Evolutionary conservation across 2,888 invertebrate genomes (phyloP).

Genomic region (Aspidiotus destructor): DNA sequence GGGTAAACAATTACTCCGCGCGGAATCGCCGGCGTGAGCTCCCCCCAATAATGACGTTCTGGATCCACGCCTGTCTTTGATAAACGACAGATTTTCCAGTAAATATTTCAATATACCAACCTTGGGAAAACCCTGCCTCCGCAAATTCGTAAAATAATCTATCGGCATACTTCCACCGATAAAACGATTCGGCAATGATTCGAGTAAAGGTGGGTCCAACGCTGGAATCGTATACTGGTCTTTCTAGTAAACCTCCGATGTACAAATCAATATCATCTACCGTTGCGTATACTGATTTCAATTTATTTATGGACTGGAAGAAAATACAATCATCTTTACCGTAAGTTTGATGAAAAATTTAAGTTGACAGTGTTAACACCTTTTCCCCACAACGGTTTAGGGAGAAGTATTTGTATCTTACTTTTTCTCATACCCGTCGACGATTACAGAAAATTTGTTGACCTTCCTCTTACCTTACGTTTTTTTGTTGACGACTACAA

Average conservation of each 20-base stretch:
- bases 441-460: background rate
- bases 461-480: background rate
- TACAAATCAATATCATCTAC: conserved; percentile 76
- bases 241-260: conserved; percentile 70
- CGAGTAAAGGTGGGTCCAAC: conserved; percentile 80
- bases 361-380: background rate
- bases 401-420: background rate
- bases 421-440: too few relatives aligned
- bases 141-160: conserved; percentile 69
- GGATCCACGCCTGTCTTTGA: too few relatives aligned
- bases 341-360: background rate
- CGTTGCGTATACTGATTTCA: conserved; percentile 49
- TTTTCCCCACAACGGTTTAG: background rate
- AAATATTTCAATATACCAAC: background rate
- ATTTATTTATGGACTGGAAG: background rate
- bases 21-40: too few relatives aligned
- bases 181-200: conserved; percentile 76
- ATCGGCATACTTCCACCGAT: conserved; percentile 70
- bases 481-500: background rate
- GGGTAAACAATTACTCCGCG: too few relatives aligned
- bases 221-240: conserved; percentile 60
- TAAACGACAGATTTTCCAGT: too few relatives aligned
- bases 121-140: background rate
- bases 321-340: background rate
- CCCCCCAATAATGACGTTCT: too few relatives aligned